Evolutionary conservation across 37 sponge, comb jelly and placozoan genomes (phyloP), one percentile per base, ranked within the genome.

Genomic region (Eunapius fragilis): DNA sequence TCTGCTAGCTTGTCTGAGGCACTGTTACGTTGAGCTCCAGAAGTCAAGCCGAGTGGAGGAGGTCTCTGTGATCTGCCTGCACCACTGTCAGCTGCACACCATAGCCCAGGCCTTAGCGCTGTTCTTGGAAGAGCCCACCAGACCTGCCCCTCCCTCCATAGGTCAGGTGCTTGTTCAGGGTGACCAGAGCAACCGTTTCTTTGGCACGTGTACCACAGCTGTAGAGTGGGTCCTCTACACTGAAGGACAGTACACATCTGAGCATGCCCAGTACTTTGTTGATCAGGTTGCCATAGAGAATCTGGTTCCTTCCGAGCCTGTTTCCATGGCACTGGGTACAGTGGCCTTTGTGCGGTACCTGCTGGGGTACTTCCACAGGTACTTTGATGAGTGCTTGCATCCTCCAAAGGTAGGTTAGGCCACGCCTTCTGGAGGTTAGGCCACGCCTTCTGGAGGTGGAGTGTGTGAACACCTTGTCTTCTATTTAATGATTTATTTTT

Each of bases 1-100:
- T n/a, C 74, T 94, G 12, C 88, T 94, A 50, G 94, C 85, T 37
- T 94, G 91, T 33, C 32, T 94, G 36, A 45, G 77, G 19, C 88
- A 87, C 79, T 94, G 85, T 67, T 67, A 25, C 28, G 74, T 85
- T 26, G 85, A 94, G 75, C 68, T 94, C 22, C 22, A 35, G 34
- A 77, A 75, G 70, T 30, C 25, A 0, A 84, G 75, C 31, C 72
- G 86, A 36, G 37, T 72, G 4, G 35, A 70, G 11, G 41, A 71
- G 49, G 2, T 91, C 22, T 76, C 91, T 0, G 87, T 86, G 25
- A 31, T 82, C 30, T 91, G 86, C 74, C 87, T 91, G 5, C 83
- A 91, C 77, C 83, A 49, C 10, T 91, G 78, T 68, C 86, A 86
- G 83, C 86, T 86, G 75, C 83, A 77, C 35, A 72, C 82, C 17